phyloP scores from a whole-genome alignment of 2,888 invertebrate species.

The Lasioglossum figueresi region DNA sequence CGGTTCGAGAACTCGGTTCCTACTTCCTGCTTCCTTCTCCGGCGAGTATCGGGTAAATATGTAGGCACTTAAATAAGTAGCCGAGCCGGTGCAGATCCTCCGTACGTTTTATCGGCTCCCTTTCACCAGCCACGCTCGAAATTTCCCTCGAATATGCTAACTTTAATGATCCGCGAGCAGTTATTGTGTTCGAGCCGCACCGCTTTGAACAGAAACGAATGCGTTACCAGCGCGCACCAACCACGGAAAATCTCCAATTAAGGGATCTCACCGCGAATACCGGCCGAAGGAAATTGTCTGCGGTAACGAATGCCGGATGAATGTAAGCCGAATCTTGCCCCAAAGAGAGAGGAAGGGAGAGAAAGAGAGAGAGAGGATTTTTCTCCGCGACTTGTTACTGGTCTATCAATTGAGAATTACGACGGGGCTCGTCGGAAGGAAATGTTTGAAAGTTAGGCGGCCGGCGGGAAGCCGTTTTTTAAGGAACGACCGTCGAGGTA shows the following conservation, averaged over 20 bases:
- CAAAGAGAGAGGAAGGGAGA: neutral
- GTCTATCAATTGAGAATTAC: neutral
- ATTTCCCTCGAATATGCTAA: constrained; percentile 24
- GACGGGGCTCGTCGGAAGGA: neutral
- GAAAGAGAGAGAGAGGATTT: neutral
- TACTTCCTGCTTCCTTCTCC: constrained; percentile 2
- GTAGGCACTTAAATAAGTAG: constrained; percentile 32
- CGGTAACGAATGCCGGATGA: constrained; percentile 32
- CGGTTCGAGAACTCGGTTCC: constrained; percentile 5
- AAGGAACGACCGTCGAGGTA: neutral
- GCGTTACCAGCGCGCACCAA: constrained; percentile 8
- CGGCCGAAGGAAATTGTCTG: constrained; percentile 24
- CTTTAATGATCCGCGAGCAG: constrained; percentile 48
- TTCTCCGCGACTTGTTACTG: neutral
- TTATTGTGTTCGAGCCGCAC: constrained; percentile 32
- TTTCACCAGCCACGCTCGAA: constrained; percentile 4
- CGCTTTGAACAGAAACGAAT: constrained; percentile 8
- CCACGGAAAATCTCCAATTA: constrained; percentile 50
- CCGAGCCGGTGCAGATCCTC: neutral
- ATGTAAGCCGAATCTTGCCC: neutral
- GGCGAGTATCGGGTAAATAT: constrained; percentile 53
- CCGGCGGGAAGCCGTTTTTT: neutral
- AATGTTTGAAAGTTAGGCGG: neutral
- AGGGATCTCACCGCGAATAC: constrained; percentile 20
- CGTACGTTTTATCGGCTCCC: neutral